Base-by-base conservation (phyloP, 2,888 invertebrate genomes). In the Cataglyphis rosenhaueri region DNA sequence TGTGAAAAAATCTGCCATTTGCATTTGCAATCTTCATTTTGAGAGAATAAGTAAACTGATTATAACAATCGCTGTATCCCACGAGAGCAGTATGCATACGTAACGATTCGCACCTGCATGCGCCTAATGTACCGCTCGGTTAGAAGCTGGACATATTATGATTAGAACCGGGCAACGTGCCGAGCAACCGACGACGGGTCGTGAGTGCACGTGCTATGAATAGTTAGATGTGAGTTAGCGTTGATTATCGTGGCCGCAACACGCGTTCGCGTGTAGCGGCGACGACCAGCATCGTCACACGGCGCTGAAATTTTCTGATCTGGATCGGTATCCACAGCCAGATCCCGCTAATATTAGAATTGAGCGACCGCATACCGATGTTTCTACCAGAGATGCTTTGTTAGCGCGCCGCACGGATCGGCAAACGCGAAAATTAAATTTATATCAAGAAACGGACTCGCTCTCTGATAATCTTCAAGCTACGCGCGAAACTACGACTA, bases 151-250 rank as follows among this genome's bases (percentile, higher is more conserved):
- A 38, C 48, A 38, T 81, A 73, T 86, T 87, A 82, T 85, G 48
- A 85, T 82, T 89, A 85, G 89, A 52, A 48, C 18, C 48, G 48
- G 48, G 48, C 48, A 18, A 89, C 90, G 90, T 89, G 91, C 91
- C 88, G 90, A 88, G 86, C 85, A 64, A 64, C 64, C 64, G 52
- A 89, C 88, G 88, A 91, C 90, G 78, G 78, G 91, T 92, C 89
- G 88, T 90, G 76, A 57, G 57, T 55, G 89, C 92, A 86, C 91
- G 91, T 91, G 91, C 92, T 91, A 91, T 90, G 91, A 92, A 92
- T 91, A 91, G 91, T 91, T 91, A 88, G 90, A 91, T 87, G 86
- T 88, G 86, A 91, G 91, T 92, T 91, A 91, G 86, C 88, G 89
- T 85, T 91, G 91, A 92, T 92, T 92, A 91, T 90, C 88, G 86